Percentiles rank a stretch among this genome's conserved stretches.
Conservation (phyloP, 2,113 vertebrate species). For the Macheiramphus alcinus region DNA sequence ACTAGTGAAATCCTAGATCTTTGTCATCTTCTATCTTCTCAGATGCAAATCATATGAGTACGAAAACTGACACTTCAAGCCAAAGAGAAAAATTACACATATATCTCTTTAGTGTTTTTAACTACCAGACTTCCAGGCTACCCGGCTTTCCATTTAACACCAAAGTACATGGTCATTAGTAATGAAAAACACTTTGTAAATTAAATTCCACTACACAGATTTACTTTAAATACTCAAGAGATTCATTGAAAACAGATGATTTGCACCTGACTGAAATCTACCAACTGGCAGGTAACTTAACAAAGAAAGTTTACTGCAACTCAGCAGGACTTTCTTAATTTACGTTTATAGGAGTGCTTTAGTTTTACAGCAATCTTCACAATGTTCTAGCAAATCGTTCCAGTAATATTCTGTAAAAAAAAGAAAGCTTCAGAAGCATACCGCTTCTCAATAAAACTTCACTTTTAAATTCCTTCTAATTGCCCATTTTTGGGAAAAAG, state of each 20-base stretch:
- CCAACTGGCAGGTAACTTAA: not conserved
- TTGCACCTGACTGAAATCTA: not conserved
- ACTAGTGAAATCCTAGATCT: not conserved
- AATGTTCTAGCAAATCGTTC: not conserved
- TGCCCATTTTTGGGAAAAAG: not conserved
- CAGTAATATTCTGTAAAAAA: not conserved
- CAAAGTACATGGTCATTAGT: not conserved
- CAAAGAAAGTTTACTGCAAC: not conserved
- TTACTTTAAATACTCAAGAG: not conserved
- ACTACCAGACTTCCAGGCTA: not conserved
- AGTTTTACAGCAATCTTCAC: not conserved
- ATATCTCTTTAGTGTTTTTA: not conserved
- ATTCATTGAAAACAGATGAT: not conserved
- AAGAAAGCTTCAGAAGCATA: not conserved
- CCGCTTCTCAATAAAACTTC: not conserved
- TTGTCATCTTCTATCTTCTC: not conserved
- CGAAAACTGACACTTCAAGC: not conserved
- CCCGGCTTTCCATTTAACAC: not conserved
- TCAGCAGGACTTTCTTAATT: not conserved
- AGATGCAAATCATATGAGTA: not conserved
- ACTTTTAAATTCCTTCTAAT: not conserved
- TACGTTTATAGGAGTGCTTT: not conserved
- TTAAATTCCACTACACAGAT: not conserved
- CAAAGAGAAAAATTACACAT: not conserved
- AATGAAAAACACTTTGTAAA: not conserved